Evolutionary conservation across 2,113 vertebrate genomes (phyloP), one percentile per base, ranked within the genome.

Genomic region (Tachysurus vachellii): DNA sequence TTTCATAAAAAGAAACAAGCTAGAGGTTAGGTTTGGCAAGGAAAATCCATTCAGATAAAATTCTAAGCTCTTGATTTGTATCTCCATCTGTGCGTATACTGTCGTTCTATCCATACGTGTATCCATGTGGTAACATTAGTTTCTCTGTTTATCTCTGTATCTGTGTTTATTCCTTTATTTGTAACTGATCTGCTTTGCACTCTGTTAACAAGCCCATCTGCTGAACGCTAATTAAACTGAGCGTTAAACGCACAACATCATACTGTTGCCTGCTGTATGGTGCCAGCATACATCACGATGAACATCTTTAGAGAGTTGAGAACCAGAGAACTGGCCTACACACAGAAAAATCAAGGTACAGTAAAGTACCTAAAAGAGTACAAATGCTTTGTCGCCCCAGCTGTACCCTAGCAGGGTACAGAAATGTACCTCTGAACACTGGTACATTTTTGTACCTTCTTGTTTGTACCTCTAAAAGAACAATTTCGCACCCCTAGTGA

Each of bases 191-290:
- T 66, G 42, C 61, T 83, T 83, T 83, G 61, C 9, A 66, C 81
- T 66, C 42, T 83, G 81, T 83, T 83, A 83, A 83, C 61, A 66
- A 83, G 81, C 81, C 81, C 81, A 83, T 83, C 61, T 83, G 81
- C 81, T 83, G n/a, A 64, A 66, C 9, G 26, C 81, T 83, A 83
- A 83, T 83, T 66, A 83, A 83, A 66, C 44, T 11, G 44, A 50
- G 81, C 61, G 10, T 47, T 66, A 83, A 83, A 83, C 56, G n/a
- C 44, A 11, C 42, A 50, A n/a, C 80, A 64, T 82, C 1, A 11
- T 82, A 59, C 54, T 66, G 21, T 64, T 66, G 36, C 81, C 44
- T 83, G 61, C 42, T 66, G 81, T 50, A 83, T 66, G 44, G 81
- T 83, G 81, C 81, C 81, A 83, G 61, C 23, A 28, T 28, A 53